Percentiles rank a stretch among this genome's conserved stretches.
Conservation (phyloP, 2,113 vertebrate species). For the Agapornis roseicollis region DNA sequence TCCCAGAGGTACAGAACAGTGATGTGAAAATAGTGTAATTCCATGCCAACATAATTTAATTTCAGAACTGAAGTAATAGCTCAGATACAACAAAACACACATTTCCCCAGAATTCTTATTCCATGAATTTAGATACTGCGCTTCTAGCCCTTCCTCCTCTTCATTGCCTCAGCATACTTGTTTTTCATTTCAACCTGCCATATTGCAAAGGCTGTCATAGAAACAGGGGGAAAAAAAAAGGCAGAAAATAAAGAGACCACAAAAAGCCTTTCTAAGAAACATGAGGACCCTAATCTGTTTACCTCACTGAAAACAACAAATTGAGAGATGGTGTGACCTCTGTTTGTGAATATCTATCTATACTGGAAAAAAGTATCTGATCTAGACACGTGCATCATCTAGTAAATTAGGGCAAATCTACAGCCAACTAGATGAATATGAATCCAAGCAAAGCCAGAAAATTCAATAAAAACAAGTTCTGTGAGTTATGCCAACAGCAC, state of each 20-base stretch:
- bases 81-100: not conserved
- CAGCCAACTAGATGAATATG: not conserved
- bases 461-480: not conserved
- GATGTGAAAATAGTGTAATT: not conserved
- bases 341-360: not conserved
- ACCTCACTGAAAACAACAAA: not conserved
- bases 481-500: not conserved
- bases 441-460: not conserved
- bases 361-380: not conserved
- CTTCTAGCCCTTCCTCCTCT: not conserved
- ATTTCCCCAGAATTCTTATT: not conserved
- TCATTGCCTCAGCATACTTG: not conserved
- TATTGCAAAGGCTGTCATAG: not conserved
- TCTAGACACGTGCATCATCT: not conserved
- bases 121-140: not conserved
- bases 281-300: not conserved
- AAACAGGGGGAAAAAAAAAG: not conserved
- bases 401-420: not conserved
- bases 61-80: not conserved
- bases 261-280: not conserved
- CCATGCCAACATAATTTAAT: not conserved
- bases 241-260: not conserved
- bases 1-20: not conserved
- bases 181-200: not conserved
- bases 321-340: not conserved